These are phyloP conservation scores for Syrphus vitripennis DNA, from an alignment of 2,888 invertebrate genomes.

Conservation along the genomic window DNA sequence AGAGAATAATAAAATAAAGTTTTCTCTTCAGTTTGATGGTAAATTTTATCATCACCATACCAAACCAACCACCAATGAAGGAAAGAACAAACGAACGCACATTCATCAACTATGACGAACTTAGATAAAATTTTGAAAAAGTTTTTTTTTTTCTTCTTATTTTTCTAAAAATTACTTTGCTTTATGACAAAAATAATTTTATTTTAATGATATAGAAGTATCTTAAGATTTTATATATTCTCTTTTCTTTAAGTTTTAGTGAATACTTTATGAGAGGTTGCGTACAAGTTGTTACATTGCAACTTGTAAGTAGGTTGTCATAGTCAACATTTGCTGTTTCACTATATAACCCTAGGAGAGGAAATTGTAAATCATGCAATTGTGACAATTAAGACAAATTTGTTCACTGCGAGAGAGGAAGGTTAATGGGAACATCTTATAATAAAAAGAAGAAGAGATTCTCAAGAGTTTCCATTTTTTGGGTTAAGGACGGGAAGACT, in stretches of 20 bases:
- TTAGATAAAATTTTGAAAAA: slow-evolving; percentile 50
- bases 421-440: too few relatives aligned
- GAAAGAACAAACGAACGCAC: neutral
- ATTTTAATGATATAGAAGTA: slow-evolving; percentile 37
- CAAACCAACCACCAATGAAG: neutral
- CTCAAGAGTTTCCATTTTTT: too few relatives aligned
- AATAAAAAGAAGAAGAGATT: too few relatives aligned
- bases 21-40: slow-evolving; percentile 29
- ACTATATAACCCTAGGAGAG: neutral
- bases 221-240: slow-evolving; percentile 9
- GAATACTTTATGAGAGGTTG: neutral
- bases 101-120: neutral
- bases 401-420: too few relatives aligned
- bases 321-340: neutral
- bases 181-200: slow-evolving; percentile 1
- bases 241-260: too few relatives aligned
- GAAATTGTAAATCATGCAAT: neutral
- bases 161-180: slow-evolving; percentile 44
- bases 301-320: neutral
- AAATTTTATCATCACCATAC: slow-evolving; percentile 44
- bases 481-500: too few relatives aligned
- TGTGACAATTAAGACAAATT: neutral
- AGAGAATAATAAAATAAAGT: slow-evolving; percentile 42
- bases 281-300: neutral
- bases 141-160: too few relatives aligned